phyloP scores from a whole-genome alignment of 2,113 vertebrate species.

The Laticauda laticaudata region DNA sequence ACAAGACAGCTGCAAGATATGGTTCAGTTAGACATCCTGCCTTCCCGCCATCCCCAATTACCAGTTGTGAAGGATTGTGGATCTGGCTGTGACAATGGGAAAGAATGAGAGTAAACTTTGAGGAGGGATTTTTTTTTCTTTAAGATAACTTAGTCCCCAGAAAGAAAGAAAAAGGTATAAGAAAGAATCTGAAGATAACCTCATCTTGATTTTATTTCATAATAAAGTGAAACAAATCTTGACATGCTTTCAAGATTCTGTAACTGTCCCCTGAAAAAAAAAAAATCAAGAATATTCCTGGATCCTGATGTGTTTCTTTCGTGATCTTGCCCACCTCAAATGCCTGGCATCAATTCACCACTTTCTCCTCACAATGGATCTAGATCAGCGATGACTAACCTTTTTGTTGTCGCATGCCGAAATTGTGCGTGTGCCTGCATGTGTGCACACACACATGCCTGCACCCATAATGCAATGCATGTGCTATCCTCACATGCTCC shows the following conservation, averaged over 20 bases:
- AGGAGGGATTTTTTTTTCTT: not conserved
- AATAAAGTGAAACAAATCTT: not conserved
- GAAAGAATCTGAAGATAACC: not conserved
- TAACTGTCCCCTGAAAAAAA: not conserved
- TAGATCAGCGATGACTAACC: not conserved
- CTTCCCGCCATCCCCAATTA: not conserved
- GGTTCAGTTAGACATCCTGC: not conserved
- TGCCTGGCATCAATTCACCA: not conserved
- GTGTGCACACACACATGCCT: too few relatives aligned
- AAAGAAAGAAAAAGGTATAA: not conserved
- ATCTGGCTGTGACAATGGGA: not conserved
- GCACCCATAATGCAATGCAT: too few relatives aligned
- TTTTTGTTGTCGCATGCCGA: too few relatives aligned
- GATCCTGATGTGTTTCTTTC: not conserved
- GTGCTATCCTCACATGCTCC: too few relatives aligned
- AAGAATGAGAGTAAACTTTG: not conserved
- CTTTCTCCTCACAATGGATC: not conserved
- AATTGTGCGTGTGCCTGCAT: too few relatives aligned
- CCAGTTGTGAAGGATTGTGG: not conserved
- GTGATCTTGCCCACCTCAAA: not conserved
- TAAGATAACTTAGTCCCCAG: not conserved
- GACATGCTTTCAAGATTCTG: not conserved
- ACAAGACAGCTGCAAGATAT: not conserved
- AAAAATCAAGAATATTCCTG: not conserved
- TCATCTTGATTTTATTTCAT: not conserved